A percentile compares a stretch with the other conserved stretches of the same genome.
These are phyloP conservation scores for Erpetoichthys calabaricus DNA, from an alignment of 2,797 vertebrate genomes.

Conservation along the genomic window DNA sequence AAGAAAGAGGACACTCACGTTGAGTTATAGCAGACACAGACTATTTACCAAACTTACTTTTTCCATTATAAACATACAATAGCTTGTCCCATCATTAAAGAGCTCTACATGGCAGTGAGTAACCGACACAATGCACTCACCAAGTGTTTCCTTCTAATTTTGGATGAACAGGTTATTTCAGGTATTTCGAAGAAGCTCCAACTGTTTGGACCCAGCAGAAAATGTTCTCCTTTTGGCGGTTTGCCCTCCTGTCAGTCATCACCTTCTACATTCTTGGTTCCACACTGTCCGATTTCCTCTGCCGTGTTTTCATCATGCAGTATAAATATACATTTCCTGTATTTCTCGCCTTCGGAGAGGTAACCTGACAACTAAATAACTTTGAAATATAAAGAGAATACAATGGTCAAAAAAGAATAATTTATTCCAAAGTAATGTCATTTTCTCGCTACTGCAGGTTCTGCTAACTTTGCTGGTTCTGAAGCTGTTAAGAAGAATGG, in stretches of 20 bases:
- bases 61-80: too few relatives aligned
- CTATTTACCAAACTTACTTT: too few relatives aligned
- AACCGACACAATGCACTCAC: too few relatives aligned
- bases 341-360: constrained; percentile 50
- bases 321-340: constrained; percentile 48
- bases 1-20: too few relatives aligned
- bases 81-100: too few relatives aligned
- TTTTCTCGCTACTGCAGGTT: constrained; percentile 30
- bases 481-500: constrained; percentile 33
- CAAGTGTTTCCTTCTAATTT: too few relatives aligned
- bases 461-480: constrained; percentile 38
- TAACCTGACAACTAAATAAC: constrained; percentile 17
- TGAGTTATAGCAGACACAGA: too few relatives aligned
- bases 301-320: constrained; percentile 48
- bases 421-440: background rate
- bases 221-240: constrained; percentile 3
- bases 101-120: too few relatives aligned
- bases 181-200: too few relatives aligned
- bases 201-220: too few relatives aligned
- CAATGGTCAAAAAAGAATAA: background rate
- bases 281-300: constrained; percentile 43
- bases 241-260: constrained; percentile 20
- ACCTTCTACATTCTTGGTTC: constrained; percentile 36
- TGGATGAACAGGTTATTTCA: too few relatives aligned
- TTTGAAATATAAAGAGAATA: background rate